Percentiles rank a stretch among this genome's conserved stretches.
phyloP scores from a whole-genome alignment of 2,888 invertebrate species.

The Callyntrura sp. region DNA sequence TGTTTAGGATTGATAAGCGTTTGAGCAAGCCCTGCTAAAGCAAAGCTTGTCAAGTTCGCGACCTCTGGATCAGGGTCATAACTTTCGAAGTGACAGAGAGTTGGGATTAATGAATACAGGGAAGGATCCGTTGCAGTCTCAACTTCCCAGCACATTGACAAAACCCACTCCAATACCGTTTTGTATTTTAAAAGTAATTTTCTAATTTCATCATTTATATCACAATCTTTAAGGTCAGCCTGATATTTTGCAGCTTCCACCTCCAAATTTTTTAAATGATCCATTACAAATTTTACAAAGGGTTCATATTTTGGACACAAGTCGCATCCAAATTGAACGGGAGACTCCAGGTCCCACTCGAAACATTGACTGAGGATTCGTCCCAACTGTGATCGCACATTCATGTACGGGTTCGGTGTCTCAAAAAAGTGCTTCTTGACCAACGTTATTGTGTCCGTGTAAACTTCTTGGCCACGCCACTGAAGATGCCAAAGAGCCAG shows the following conservation, averaged over 20 bases:
- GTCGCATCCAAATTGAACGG: slow-evolving; percentile 76
- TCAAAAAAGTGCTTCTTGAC: slow-evolving; percentile 83
- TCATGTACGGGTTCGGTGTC: slow-evolving; percentile 83
- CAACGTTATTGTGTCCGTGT: slow-evolving; percentile 78
- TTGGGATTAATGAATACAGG: slow-evolving; percentile 88
- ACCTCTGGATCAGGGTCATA: slow-evolving; percentile 93
- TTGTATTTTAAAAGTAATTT: slow-evolving; percentile 83
- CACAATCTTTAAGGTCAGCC: slow-evolving; percentile 81
- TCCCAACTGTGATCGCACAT: slow-evolving; percentile 82
- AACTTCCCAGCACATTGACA: slow-evolving; percentile 84
- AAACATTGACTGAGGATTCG: slow-evolving; percentile 85
- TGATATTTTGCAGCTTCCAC: slow-evolving; percentile 80
- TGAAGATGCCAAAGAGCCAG: slow-evolving; percentile 80
- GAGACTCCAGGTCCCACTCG: slow-evolving; percentile 84
- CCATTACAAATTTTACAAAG: slow-evolving; percentile 78
- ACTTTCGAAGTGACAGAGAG: slow-evolving; percentile 91
- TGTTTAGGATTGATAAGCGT: slow-evolving; percentile 88
- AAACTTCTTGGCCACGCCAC: slow-evolving; percentile 83
- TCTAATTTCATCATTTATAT: slow-evolving; percentile 83
- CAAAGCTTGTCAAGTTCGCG: slow-evolving; percentile 88
- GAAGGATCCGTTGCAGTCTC: slow-evolving; percentile 84
- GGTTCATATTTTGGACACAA: slow-evolving; percentile 78
- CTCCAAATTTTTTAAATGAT: slow-evolving; percentile 77
- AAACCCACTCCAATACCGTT: slow-evolving; percentile 83
- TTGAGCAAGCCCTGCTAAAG: slow-evolving; percentile 90